A percentile compares a stretch with the other conserved stretches of the same genome.
These are phyloP conservation scores for Antigone vipio DNA, from an alignment of 2,113 vertebrate genomes.

Conservation along the genomic window DNA sequence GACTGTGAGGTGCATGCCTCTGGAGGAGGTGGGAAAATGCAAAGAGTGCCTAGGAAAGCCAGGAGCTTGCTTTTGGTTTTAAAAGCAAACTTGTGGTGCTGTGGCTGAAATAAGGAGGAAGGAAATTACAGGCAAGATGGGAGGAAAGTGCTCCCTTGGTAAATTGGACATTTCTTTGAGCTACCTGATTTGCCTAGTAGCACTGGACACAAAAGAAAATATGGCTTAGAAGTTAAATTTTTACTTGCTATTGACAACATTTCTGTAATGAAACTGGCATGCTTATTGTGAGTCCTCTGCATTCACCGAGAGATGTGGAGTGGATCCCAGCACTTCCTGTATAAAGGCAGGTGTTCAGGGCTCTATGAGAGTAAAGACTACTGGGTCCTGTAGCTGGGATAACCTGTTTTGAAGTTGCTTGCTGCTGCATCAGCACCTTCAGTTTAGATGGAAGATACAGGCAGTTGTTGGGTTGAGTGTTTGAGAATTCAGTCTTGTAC, in stretches of 20 bases:
- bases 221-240: not conserved
- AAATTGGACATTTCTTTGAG: not conserved
- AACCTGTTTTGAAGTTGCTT: accelerated
- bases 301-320: not conserved
- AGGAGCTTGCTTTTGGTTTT: not conserved
- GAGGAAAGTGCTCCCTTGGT: not conserved
- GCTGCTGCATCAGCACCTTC: not conserved
- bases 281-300: not conserved
- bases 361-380: not conserved
- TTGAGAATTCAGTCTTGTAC: not conserved
- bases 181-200: not conserved
- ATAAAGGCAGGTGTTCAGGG: not conserved
- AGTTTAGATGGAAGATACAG: not conserved
- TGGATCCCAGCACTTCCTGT: not conserved
- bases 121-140: not conserved
- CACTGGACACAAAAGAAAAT: not conserved
- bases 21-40: not conserved
- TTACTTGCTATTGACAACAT: not conserved
- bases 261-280: not conserved
- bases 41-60: not conserved
- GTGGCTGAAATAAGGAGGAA: not conserved
- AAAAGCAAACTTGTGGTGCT: not conserved
- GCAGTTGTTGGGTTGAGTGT: not conserved
- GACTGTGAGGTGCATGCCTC: not conserved
- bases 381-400: not conserved